Evolutionary conservation across 2,888 invertebrate species (phyloP), one percentile per base, ranked within the genome.

Genomic region (Rhagium mordax): DNA sequence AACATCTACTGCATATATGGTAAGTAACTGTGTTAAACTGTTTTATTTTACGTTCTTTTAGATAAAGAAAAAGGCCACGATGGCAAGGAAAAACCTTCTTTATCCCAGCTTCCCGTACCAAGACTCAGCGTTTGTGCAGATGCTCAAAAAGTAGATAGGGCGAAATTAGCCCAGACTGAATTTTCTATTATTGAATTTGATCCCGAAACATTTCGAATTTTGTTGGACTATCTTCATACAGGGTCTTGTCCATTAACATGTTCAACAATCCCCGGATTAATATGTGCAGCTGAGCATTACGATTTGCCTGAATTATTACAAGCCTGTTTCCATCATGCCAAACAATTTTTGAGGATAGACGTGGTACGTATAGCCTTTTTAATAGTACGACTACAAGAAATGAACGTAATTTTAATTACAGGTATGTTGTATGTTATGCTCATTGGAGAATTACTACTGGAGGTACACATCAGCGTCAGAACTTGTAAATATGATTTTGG

Each of bases 101-200:
- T 91, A 74, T 90, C 91, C 74, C 93, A 94, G 79, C 88, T 96
- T 76, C 95, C 94, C 29, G 95, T 97, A 49, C 96, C 97, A 57
- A 91, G 96, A 79, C 90, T 97, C 70, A 96, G 96, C 78, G 96
- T 97, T 67, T 97, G 97, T 88, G 97, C 97, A 4, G 96, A 97
- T 86, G 96, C 96, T 77, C 97, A 97, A 87, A 97, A 97, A 90
- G 96, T 97, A 20, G 97, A 97, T 87, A 91, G 96, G 77, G 93
- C 95, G 74, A 97, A 97, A 89, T 89, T 97, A 75, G 96, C 96
- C 66, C 97, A 97, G 89, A 96, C 96, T 79, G 97, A 97, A 93
- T 97, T 97, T 89, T 95, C 95, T 79, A 96, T 97, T 86, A 97
- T 97, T 85, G 97, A 97, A 89, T 97, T 97, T 88, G 97, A 97